Evolutionary conservation across 2,113 vertebrate species (phyloP).

Genomic region (Lophura nycthemera): DNA sequence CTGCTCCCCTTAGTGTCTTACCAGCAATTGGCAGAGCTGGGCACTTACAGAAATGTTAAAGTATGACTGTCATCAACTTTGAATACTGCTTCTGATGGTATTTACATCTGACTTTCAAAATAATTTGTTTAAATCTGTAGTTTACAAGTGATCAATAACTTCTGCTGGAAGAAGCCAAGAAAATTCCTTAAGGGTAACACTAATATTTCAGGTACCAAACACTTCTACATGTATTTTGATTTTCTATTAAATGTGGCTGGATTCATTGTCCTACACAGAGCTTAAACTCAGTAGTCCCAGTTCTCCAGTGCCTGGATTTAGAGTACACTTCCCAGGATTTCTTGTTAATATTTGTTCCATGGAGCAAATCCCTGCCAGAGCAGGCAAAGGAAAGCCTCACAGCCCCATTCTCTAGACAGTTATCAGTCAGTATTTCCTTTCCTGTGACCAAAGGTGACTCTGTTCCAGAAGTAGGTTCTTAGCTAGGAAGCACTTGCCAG

Average conservation of each 20-base stretch:
- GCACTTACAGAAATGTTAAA: accelerated
- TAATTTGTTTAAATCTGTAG: not conserved
- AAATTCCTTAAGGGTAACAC: not conserved
- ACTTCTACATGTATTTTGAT: not conserved
- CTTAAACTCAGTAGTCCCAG: not conserved
- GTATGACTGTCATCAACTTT: not conserved
- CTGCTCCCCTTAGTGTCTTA: not conserved
- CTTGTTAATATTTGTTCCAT: not conserved
- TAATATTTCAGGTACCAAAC: not conserved
- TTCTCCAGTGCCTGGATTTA: not conserved
- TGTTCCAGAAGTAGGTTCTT: not conserved
- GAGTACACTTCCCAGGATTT: not conserved
- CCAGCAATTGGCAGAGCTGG: not conserved
- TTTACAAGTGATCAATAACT: not conserved
- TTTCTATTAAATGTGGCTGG: not conserved
- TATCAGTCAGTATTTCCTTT: not conserved
- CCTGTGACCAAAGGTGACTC: not conserved
- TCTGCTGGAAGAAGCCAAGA: not conserved
- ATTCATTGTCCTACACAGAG: not conserved
- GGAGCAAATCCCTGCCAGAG: not conserved
- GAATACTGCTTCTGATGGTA: not conserved
- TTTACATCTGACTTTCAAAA: not conserved
- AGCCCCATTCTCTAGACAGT: not conserved
- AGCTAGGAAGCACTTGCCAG: not conserved
- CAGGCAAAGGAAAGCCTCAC: not conserved